phyloP scores from a whole-genome alignment of 2,113 vertebrate genomes.

The Gambusia holbrooki region DNA sequence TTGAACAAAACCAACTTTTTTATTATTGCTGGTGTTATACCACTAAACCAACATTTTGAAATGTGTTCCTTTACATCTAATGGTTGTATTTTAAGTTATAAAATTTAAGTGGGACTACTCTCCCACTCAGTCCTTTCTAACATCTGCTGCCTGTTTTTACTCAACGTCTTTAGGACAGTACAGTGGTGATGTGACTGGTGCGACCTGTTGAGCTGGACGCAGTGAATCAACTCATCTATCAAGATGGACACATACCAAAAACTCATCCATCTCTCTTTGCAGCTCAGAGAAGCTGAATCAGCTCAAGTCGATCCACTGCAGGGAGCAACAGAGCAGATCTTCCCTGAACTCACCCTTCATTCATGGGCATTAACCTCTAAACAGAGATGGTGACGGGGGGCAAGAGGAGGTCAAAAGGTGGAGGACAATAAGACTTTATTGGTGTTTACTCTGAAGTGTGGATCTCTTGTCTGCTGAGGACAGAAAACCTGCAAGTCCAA shows the following conservation, averaged over 20 bases:
- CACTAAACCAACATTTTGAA: no score
- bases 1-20: no score
- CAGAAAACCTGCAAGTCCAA: conserved; percentile 31
- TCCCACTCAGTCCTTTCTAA: conserved; percentile 47
- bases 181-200: conserved; percentile 25
- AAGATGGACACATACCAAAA: conserved; percentile 50
- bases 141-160: conserved; percentile 53
- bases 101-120: not conserved
- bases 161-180: conserved; percentile 30
- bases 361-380: conserved; percentile 68
- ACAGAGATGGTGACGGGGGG: conserved; percentile 52
- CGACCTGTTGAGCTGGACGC: conserved; percentile 46
- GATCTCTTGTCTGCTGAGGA: conserved; percentile 40
- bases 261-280: conserved; percentile 76
- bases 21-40: no score
- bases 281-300: conserved; percentile 65
- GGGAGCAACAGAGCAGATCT: conserved; percentile 60
- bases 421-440: conserved; percentile 55
- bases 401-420: conserved; percentile 34
- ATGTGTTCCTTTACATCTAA: no score
- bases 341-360: conserved; percentile 61
- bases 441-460: conserved; percentile 32
- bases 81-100: no score
- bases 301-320: conserved; percentile 59
- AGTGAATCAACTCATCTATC: conserved; percentile 72